Base-by-base conservation (phyloP, 2,888 invertebrate genomes). In the Bombylius discolor region DNA sequence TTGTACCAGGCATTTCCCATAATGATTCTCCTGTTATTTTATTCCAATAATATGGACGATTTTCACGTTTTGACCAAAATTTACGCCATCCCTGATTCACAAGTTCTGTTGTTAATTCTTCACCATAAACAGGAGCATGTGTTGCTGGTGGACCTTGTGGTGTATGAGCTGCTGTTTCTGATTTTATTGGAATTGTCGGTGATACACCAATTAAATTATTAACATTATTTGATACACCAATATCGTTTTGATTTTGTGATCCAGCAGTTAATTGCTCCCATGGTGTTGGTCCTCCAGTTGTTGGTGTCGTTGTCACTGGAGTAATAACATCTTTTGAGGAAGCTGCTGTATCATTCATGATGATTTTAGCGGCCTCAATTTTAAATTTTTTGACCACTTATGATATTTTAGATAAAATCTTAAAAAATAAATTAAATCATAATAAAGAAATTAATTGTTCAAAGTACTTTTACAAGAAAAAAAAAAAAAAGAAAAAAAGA, bases 1-100 rank as follows among this genome's bases (percentile, higher is more conserved):
- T 85, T 11, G 83, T 74, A n/a, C 84, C 81, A 13, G 95, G 95
- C 81, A 93, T 83, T 72, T 97, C 96, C 97, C 97, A 97, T 64
- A 95, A 78, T n/a, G 95, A 95, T 76, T 96, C 93, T 54, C 94
- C 93, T 1, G 93, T 93, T 33, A 89, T 76, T 76, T 94, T 94
- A 72, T 97, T 97, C 90, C 95, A 97, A 76, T 89, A 97, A 72
- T 97, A 97, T 4, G 93, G 93, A 36, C 96, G 79, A 69, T 89
- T 93, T 73, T 97, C 96, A 55, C 96, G 78, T 69, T 93, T 91
- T 31, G 95, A 96, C 96, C 96, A 97, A 73, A 90, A 95, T 67
- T 91, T 93, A 59, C 94, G 83, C 97, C 97, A 97, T 6, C 96
- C 97, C 69, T 91, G 91, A 68, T 89, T 88, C 8, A 81, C 72